Evolutionary conservation across 2,113 vertebrate species (phyloP).

Genomic region (Hepsetus odoe): DNA sequence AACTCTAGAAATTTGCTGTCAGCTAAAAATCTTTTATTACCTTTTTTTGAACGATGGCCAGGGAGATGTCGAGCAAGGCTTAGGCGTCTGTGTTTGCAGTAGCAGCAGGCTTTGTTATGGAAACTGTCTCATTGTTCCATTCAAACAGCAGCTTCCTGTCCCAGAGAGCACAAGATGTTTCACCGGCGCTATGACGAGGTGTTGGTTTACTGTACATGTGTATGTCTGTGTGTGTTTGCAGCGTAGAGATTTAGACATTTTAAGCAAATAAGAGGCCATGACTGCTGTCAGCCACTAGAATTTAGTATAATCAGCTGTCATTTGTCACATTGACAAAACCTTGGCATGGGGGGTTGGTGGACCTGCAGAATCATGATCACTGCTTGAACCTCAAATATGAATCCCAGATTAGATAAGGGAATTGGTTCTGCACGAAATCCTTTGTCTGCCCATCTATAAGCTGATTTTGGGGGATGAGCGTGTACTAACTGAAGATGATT

Average conservation of each 20-base stretch:
- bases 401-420: slow-evolving; percentile 15
- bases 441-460: neutral
- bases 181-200: slow-evolving; percentile 14
- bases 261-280: no score
- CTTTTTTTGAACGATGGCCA: neutral
- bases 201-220: neutral
- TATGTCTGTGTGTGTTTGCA: neutral
- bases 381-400: slow-evolving; percentile 5
- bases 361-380: slow-evolving; percentile 1
- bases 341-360: neutral
- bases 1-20: neutral
- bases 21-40: slow-evolving; percentile 5
- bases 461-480: slow-evolving; percentile 9
- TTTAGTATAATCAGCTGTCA: no score
- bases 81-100: neutral
- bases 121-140: slow-evolving; percentile 33
- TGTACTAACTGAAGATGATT: neutral
- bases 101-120: slow-evolving; percentile 42
- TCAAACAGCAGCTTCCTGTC: slow-evolving; percentile 18
- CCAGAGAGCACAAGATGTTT: slow-evolving; percentile 41
- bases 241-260: neutral
- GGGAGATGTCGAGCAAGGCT: neutral
- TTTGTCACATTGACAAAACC: no score
- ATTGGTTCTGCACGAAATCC: slow-evolving; percentile 6
- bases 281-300: no score